Evolutionary conservation across 2,888 invertebrate species (phyloP), one percentile per base, ranked within the genome.

Genomic region (Enchytraeus crypticus): DNA sequence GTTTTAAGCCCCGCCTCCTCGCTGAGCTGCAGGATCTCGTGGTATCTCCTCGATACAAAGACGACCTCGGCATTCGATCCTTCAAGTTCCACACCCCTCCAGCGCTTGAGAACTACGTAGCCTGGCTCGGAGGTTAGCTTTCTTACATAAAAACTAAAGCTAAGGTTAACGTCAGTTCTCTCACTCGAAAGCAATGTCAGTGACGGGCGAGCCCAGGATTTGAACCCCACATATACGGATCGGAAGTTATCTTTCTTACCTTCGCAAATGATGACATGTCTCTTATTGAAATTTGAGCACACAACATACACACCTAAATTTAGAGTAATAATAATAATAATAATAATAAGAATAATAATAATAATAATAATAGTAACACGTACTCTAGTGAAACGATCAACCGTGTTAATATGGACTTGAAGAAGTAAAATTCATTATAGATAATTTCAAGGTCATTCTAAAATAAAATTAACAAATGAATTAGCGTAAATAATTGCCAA

Each of bases 71-170:
- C 66, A 74, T 87, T 27, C 81, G 83, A 59, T 81, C 81, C 30
- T 87, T 93, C 75, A 88, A 87, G 79, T 90, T 93, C 77, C 92
- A 92, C 80, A 79, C 81, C 2, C 83, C 88, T 43, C 89, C 91
- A 21, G 85, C 88, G 34, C 87, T 88, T 75, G 85, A 86, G 60
- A 93, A 92, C 81, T 87, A 86, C 73, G 85, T 85, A 14, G 86
- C 88, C 45, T 96, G 95, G 93, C 81, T 90, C 32, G 93, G 93
- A 77, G 88, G 87, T 83, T 32, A 38, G 62, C 27, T n/a, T n/a
- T 5, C n/a, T n/a, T n/a, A n/a, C n/a, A n/a, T n/a, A n/a, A n/a
- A n/a, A n/a, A n/a, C n/a, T n/a, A n/a, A n/a, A n/a, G n/a, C n/a
- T n/a, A n/a, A n/a, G n/a, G n/a, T n/a, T n/a, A n/a, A n/a, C n/a